Evolutionary conservation across 2,113 vertebrate genomes (phyloP).

Genomic region (Trinectes maculatus): DNA sequence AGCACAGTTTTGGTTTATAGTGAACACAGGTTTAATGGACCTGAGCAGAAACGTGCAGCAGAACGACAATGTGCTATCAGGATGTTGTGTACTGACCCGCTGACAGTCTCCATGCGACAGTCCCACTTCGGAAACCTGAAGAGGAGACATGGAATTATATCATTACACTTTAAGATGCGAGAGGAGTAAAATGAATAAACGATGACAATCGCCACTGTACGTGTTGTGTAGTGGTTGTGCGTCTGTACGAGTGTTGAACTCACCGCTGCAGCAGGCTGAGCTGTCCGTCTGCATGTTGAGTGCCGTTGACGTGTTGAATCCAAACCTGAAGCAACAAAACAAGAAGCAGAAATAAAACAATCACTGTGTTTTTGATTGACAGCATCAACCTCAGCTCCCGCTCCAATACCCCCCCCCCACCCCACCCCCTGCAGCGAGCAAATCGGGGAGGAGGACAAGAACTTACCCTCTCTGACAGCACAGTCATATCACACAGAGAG

Average conservation of each 20-base stretch:
- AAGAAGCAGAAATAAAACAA: background rate
- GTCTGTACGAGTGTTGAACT: slow-evolving; percentile 14
- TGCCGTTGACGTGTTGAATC: slow-evolving; percentile 60
- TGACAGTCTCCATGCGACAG: slow-evolving; percentile 61
- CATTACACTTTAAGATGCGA: no score
- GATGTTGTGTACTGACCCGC: slow-evolving; percentile 43
- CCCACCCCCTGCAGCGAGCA: background rate
- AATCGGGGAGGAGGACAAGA: slow-evolving; percentile 10
- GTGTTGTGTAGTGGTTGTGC: no score
- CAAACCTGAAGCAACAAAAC: slow-evolving; percentile 65
- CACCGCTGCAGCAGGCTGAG: slow-evolving; percentile 74
- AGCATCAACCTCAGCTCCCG: no score
- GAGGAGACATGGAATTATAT: no score
- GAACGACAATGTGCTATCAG: background rate
- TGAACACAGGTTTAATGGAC: no score
- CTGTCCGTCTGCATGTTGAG: slow-evolving; percentile 72
- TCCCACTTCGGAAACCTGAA: slow-evolving; percentile 78
- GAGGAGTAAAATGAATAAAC: no score
- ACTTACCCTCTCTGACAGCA: slow-evolving; percentile 77
- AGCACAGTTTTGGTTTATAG: no score
- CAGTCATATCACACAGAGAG: slow-evolving; percentile 75
- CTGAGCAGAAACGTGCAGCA: no score
- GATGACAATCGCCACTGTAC: no score
- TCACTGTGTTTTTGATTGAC: background rate
- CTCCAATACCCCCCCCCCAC: background rate